Base-by-base conservation (phyloP, 2,888 invertebrate species). In the Melanostoma mellinum region DNA sequence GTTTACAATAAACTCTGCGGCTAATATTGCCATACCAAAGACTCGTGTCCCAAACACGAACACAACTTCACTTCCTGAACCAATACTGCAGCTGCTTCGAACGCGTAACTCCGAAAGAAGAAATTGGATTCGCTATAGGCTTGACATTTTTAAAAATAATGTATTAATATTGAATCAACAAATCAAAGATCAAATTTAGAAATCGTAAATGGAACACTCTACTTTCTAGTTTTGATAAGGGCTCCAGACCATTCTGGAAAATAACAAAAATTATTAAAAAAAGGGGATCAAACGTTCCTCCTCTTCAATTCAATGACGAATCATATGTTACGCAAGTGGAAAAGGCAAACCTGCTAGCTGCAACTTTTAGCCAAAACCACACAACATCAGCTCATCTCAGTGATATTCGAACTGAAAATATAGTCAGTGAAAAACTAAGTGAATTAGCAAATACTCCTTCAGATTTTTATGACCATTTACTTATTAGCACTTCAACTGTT, bases 361-460 rank as follows among this genome's bases (percentile, higher is more conserved):
- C 30, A 8, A 30, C 30, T 58, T 58, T 58, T 32, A 30, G 9
- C 44, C 38, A 60, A 46, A 60, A 46, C 33, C 60, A 60, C 33
- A 3, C n/a, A 46, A 3, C 44, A 30, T 46, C 44, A 60, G 32
- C 30, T 4, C 60, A 60, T n/a, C 42, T 44, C 6, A 44, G 60
- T 60, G 60, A 60, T 32, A 30, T 48, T n/a, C n/a, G 6, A 9
- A 35, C 33, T 55, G 36, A 36, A 55, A 36, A 55, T 48, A 48
- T 30, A 30, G 48, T 48, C 5, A 3, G 30, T 4, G 48, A 48
- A 8, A 48, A 48, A 4, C 30, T 48, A 30, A 48, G 20, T 48
- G 48, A 48, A 5, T 8, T 48, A 20, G 33, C 20, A 20, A 20
- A 20, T 20, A 20, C 20, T 20, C 20, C 20, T 20, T 20, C 20